phyloP scores from a whole-genome alignment of 2,113 vertebrate genomes.

The Pontoporia blainvillei region DNA sequence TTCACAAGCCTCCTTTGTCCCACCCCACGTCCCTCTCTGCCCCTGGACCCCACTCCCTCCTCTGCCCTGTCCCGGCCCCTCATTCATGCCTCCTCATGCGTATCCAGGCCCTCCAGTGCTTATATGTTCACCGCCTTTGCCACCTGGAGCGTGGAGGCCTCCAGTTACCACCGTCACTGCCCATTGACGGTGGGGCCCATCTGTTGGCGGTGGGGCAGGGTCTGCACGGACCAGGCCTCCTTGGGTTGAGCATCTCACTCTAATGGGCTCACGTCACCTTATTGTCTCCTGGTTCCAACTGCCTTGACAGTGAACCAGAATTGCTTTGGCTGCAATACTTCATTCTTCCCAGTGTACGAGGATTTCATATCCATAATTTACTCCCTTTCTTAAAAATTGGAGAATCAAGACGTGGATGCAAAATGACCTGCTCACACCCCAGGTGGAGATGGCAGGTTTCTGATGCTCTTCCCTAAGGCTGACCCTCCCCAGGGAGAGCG shows the following conservation, averaged over 20 bases:
- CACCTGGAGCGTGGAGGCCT: not conserved
- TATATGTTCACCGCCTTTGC: fast-evolving
- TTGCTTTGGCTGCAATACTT: not conserved
- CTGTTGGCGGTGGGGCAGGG: not conserved
- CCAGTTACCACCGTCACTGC: not conserved
- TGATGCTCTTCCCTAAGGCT: not conserved
- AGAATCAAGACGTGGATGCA: not conserved
- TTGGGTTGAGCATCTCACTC: not conserved
- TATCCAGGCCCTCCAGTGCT: not conserved
- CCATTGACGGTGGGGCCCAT: not conserved
- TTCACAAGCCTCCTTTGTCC: not conserved
- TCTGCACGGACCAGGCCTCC: not conserved
- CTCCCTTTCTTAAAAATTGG: not conserved
- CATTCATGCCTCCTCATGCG: not conserved
- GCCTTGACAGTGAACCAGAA: not conserved
- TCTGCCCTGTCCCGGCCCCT: not conserved
- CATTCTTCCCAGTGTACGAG: not conserved
- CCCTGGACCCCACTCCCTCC: not conserved
- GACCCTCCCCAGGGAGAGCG: not conserved
- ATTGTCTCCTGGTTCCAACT: not conserved
- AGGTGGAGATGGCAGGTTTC: not conserved
- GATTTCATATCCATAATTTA: not conserved
- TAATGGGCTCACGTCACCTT: not conserved
- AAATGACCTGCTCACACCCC: not conserved
- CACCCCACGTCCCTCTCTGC: not conserved